Percentiles rank a stretch among this genome's conserved stretches.
These are phyloP conservation scores for Tetramorium parvispinum DNA, from an alignment of 1,140 invertebrate genomes.

Conservation along the genomic window DNA sequence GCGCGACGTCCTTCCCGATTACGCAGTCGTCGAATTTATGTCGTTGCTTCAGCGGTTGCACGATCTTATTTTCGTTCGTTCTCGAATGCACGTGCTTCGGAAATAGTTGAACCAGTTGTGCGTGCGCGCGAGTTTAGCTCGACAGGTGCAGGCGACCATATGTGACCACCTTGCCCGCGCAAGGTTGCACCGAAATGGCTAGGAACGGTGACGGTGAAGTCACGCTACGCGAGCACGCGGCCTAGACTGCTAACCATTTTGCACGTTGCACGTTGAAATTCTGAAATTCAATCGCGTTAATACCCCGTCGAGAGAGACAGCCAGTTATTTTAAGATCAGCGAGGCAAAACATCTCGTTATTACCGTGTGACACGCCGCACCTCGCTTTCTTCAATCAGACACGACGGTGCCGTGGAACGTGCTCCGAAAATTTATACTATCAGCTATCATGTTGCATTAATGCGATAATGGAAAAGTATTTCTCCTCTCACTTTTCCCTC, in stretches of 20 bases:
- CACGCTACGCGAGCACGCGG: constrained; percentile 41
- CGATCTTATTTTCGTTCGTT: constrained; percentile 39
- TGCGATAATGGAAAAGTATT: background rate
- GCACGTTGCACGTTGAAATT: background rate
- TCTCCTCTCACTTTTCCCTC: background rate
- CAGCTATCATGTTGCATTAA: background rate
- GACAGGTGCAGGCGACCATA: constrained; percentile 75
- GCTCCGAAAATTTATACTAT: background rate
- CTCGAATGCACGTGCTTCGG: constrained; percentile 27
- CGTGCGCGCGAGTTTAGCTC: constrained; percentile 39
- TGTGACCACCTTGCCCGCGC: constrained; percentile 70
- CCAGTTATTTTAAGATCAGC: constrained; percentile 17
- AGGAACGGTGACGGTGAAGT: constrained; percentile 58
- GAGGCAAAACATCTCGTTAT: constrained; percentile 15
- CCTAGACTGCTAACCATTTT: constrained; percentile 33
- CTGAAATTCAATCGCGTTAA: constrained; percentile 22
- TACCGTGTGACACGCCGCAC: background rate
- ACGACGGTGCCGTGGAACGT: background rate
- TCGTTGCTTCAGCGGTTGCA: background rate
- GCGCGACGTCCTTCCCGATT: background rate
- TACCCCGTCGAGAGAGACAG: background rate
- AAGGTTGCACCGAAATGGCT: constrained; percentile 76
- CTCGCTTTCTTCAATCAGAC: constrained; percentile 10
- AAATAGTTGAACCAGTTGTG: constrained; percentile 70
- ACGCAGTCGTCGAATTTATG: background rate